Conservation (phyloP, 2,113 vertebrate species). For the Chaetodon auriga region DNA sequence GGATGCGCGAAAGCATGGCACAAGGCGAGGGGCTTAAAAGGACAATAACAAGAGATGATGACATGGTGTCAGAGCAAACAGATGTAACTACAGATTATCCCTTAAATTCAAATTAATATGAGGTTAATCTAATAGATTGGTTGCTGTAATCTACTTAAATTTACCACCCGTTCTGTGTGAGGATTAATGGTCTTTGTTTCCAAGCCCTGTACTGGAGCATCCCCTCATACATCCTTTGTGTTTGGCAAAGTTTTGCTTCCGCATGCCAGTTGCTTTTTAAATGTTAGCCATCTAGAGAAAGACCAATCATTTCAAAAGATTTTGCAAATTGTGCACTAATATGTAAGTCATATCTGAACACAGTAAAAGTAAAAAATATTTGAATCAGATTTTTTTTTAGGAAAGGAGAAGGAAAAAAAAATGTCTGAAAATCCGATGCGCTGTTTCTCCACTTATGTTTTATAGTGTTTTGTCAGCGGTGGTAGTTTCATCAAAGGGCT, state of each 20-base stretch:
- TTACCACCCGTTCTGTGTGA: constrained; percentile 52
- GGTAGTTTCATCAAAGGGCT: constrained; percentile 27
- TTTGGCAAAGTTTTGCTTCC: constrained; percentile 21
- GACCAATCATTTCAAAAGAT: not conserved
- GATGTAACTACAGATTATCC: constrained; percentile 76
- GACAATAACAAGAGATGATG: constrained; percentile 76
- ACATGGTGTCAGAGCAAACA: constrained; percentile 75
- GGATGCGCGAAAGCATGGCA: constrained; percentile 56
- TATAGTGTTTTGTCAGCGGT: not conserved
- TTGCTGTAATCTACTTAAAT: constrained; percentile 70
- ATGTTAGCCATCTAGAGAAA: not conserved
- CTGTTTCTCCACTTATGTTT: constrained; percentile 3
- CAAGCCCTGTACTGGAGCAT: not conserved
- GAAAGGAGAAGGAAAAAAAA: not conserved
- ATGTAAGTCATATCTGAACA: not conserved
- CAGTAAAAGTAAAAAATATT: not conserved
- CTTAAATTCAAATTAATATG: constrained; percentile 70
- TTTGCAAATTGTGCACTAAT: not conserved
- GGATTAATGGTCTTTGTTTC: constrained; percentile 69
- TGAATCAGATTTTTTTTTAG: not conserved
- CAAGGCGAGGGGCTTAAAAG: constrained; percentile 58
- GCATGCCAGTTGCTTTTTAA: not conserved
- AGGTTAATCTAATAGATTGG: constrained; percentile 76
- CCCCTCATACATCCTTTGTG: not conserved
- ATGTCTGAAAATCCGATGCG: not conserved